Percentiles rank a stretch among this genome's conserved stretches.
These are phyloP conservation scores for Wasmannia auropunctata DNA, from an alignment of 1,140 invertebrate genomes.

Conservation along the genomic window DNA sequence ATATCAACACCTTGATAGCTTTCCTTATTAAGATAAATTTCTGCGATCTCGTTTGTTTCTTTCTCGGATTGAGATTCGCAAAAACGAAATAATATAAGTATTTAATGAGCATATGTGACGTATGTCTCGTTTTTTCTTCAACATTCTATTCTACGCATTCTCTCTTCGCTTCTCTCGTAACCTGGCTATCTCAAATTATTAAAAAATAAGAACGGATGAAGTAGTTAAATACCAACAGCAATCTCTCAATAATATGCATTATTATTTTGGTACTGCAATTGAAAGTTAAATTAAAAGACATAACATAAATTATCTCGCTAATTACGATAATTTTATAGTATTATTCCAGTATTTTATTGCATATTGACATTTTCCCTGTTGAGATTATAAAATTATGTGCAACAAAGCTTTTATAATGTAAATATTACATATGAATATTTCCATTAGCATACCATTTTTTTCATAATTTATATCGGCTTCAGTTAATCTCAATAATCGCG, in stretches of 20 bases:
- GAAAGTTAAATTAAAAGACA: background rate
- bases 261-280: background rate
- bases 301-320: background rate
- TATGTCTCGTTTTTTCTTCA: background rate
- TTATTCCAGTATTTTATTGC: background rate
- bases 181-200: background rate
- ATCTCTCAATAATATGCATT: background rate
- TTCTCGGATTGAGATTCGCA: slow-evolving; percentile 1
- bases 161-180: background rate
- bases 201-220: background rate
- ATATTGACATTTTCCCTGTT: background rate
- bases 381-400: background rate
- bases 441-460: background rate
- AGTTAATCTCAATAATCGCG: background rate
- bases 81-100: slow-evolving; percentile 31
- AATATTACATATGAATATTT: background rate
- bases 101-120: slow-evolving; percentile 27
- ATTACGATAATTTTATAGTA: background rate
- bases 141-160: background rate
- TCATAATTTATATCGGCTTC: slow-evolving; percentile 9
- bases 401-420: background rate
- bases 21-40: slow-evolving; percentile 13
- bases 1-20: slow-evolving; percentile 4
- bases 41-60: background rate
- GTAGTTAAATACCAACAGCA: background rate